These are phyloP conservation scores for Erebia palarica DNA, from an alignment of 2,888 invertebrate genomes.

Conservation along the genomic window DNA sequence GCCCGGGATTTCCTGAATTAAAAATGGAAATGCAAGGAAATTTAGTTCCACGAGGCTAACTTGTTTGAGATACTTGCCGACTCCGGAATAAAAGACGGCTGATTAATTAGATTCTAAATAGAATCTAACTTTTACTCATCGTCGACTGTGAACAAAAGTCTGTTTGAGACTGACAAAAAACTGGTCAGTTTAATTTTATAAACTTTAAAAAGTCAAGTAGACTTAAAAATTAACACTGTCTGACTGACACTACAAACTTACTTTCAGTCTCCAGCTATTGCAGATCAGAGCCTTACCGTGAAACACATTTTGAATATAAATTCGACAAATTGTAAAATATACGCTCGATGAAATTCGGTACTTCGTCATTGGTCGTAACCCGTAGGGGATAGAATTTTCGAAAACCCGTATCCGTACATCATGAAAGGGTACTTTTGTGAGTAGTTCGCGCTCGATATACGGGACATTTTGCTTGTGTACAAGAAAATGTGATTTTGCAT, in stretches of 20 bases:
- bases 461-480: background rate
- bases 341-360: background rate
- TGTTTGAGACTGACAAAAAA: too few species aligned
- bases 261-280: background rate
- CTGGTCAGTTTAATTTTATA: too few species aligned
- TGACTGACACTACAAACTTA: too few species aligned
- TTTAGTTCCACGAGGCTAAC: slow-evolving; percentile 41
- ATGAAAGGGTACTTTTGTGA: background rate
- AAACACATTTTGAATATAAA: background rate
- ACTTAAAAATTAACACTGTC: too few species aligned
- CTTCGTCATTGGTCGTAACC: background rate
- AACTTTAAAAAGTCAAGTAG: too few species aligned
- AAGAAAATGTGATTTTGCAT: slow-evolving; percentile 6
- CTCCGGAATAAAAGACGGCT: slow-evolving; percentile 5
- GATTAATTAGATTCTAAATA: slow-evolving; percentile 9
- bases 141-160: too few species aligned
- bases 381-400: background rate
- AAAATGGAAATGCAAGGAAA: slow-evolving; percentile 46
- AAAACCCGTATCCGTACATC: slow-evolving; percentile 9
- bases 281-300: background rate
- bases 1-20: slow-evolving; percentile 44
- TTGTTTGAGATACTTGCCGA: slow-evolving; percentile 37
- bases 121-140: background rate
- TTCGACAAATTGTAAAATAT: background rate
- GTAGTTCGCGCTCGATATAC: background rate